Base-by-base conservation (phyloP, 2,113 vertebrate species). In the Erythrocercus mccallii region DNA sequence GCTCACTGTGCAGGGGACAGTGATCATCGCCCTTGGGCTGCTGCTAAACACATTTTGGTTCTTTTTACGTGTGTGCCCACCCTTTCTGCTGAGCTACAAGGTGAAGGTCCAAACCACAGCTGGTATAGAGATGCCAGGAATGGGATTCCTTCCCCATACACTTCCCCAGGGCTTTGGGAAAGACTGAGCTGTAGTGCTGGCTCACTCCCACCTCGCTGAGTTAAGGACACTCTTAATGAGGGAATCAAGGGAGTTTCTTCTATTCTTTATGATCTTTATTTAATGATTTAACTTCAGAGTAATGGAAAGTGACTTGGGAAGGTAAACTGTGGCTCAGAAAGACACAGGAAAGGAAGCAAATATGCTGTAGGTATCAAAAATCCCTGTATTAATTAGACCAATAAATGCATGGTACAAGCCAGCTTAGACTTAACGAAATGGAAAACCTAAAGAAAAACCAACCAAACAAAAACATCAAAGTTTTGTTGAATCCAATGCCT, bases 131-230 rank as follows among this genome's bases (percentile, higher is more conserved):
- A 37, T n/a, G 3, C 8, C 66, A 74, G 21, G 24, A 12, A 5
- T 8, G 5, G 30, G 18, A 73, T 73, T 70, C 35, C 25, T 64
- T 74, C 48, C 21, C 27, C 7, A 16, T 6, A 9, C 8, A 4
- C 31, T 45, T 60, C 21, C 23, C 44, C 8, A 10, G 16, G 44
- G 35, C 18, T 10, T 38, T 10, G 25, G 56, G 24, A 74, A 58
- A 51, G 11, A 27, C 16, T 1, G 3, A 66, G 57, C 23, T n/a
- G 33, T 5, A 20, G 10, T 10, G 33, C 31, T 77, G 37, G 24
- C 77, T 66, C 1, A 0, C 19, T 79, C 31, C 28, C 0, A 0
- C 69, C 42, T n/a, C 10, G 0, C 18, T 0, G 0, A 37, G 17
- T 0, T 2, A 21, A 84, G 65, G 61, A 81, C 42, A 45, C 42